Evolutionary conservation across 2,888 invertebrate species (phyloP), one percentile per base, ranked within the genome.

Genomic region (Torymus auratus): DNA sequence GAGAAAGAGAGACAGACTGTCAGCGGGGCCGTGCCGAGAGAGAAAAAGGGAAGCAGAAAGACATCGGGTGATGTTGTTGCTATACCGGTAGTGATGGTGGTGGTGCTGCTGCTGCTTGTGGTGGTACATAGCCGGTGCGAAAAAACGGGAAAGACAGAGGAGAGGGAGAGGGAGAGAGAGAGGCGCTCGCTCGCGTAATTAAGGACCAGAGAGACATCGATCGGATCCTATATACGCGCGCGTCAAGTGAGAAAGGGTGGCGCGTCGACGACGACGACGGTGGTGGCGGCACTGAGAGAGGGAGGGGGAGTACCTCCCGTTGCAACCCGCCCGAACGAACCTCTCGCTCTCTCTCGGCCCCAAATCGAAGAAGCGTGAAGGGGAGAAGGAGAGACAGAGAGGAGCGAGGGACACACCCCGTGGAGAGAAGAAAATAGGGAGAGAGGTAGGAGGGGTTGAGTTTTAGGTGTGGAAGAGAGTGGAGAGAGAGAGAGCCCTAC

Each of bases 361-460:
- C 85, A 89, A 89, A 89, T 88, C 87, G 88, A 87, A 87, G 85
- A 86, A 86, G 86, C 85, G 87, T 85, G 85, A 89, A 89, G 12
- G n/a, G 2, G 60, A 41, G 2, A 60, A 53, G 61, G 58, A 41
- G 14, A 14, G 55, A 50, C 62, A 23, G 53, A 67, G 55, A 23
- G 73, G 80, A 77, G 72, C 13, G 20, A 23, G 58, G 10, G 20
- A 62, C 65, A 41, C 41, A 41, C 41, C 41, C 41, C 41, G 41
- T 7, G 41, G 1, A 69, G 55, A 41, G 61, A 71, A 61, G 67
- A 68, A 78, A 67, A 15, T n/a, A 64, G 28, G 50, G 65, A 62
- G 62, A 28, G 14, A 23, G 62, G 14, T 17, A 10, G 61, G 14
- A n/a, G 28, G 28, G 62, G 14, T 28, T 23, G 41, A 41, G 7